Base-by-base conservation (phyloP, 2,113 vertebrate species). In the Fulmarus glacialis region DNA sequence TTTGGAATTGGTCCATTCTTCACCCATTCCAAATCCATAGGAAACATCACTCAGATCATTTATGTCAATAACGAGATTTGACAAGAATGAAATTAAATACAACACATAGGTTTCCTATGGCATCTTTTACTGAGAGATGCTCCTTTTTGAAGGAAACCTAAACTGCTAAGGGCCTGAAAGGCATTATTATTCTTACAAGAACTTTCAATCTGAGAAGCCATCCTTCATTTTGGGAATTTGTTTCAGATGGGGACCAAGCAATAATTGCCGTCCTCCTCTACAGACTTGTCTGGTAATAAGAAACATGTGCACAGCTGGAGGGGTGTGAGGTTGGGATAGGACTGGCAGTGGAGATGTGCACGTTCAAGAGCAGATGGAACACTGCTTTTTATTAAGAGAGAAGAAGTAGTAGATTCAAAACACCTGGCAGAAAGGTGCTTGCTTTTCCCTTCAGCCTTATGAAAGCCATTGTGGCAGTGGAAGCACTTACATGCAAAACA, bases 141-240 rank as follows among this genome's bases (percentile, higher is more conserved):
- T 71, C 19, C 26, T 70, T 82, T 87, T 52, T 83, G 74, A 95
- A 97, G 72, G 53, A 94, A 79, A 89, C 29, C 15, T 93, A 75
- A 95, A 91, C 60, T 84, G 84, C 59, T 96, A 88, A 79, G 79
- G 79, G 43, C 80, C 70, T 91, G 87, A 96, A 95, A 96, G 56
- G 62, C 68, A 66, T 85, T 89, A 85, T 91, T 95, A 89, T 96
- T 96, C 91, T 87, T 93, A 94, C 86, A 90, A 93, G 88, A 97
- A 55, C 63, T 85, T 97, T 87, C 77, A 97, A 66, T 96, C 83
- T 90, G 50, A 96, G 73, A 82, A 93, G 26, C 26, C 59, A 96
- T 97, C 78, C 67, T 96, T 97, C 91, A 96, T 92, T 92, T 97
- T 86, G 47, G 90, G 90, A 94, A 97, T 97, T 89, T 90, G 75